Evolutionary conservation across 2,113 vertebrate species (phyloP), one percentile per base, ranked within the genome.

Genomic region (Lycaon pictus): DNA sequence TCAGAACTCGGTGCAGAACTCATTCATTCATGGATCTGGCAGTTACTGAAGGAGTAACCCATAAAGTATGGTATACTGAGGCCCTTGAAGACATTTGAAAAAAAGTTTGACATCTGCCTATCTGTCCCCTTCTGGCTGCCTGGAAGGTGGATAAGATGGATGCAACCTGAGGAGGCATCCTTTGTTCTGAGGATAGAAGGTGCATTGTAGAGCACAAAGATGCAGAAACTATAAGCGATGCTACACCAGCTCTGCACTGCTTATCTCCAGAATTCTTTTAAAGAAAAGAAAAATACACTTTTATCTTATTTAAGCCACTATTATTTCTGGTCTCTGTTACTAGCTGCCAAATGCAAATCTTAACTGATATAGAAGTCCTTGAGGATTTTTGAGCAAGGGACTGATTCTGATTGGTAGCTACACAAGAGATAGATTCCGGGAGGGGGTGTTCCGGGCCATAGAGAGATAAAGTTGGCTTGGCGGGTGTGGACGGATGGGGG

Each of bases 231-330:
- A 23, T 55, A 69, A 92, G 88, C 9, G 20, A 94, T 93, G 97
- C 86, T 85, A 74, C 19, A 27, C 60, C 92, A 83, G 89, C 89
- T 81, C 51, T 16, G 53, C 51, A 7, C 20, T 0, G 15, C 97
- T 98, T 98, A 98, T 98, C 98, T 97, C 92, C 87, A 90, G 93
- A 89, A 97, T 96, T 95, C 96, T 76, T 95, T 95, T 93, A 96
- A 96, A 32, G 85, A 96, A 97, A 92, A 97, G 93, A 96, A 97
- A 97, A 97, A 96, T 95, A 96, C 92, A 92, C 97, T 92, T 98
- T 96, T 98, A 96, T 97, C 97, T 97, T 77, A 53, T 80, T 95
- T 23, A 96, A 93, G 92, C 95, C 83, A 51, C 93, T 97, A 63
- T 93, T 95, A 84, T 96, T 97, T 98, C 98, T 97, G 93, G 96